These are phyloP conservation scores for Ceramica pisi DNA, from an alignment of 2,888 invertebrate species.

Conservation along the genomic window DNA sequence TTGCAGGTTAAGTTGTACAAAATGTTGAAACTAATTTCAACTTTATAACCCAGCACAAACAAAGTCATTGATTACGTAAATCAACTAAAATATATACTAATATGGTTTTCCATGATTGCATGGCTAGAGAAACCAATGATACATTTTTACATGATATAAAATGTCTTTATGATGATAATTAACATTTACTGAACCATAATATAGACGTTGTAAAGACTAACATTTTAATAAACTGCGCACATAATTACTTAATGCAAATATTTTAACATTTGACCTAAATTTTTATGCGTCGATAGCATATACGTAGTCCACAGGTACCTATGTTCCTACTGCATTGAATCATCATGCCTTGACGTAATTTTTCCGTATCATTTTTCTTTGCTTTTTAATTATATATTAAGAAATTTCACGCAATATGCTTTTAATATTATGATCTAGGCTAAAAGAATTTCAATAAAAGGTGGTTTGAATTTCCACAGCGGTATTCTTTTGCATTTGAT, in stretches of 20 bases:
- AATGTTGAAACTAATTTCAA: not conserved
- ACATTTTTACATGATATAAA: not conserved
- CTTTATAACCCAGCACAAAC: not conserved
- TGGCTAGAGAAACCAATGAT: not conserved
- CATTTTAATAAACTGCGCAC: not conserved
- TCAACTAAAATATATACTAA: not conserved
- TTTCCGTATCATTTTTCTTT: not conserved
- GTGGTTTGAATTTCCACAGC: slow-evolving; percentile 15
- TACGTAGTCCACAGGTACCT: not conserved
- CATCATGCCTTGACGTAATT: not conserved
- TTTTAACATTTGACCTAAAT: not conserved
- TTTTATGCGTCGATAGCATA: not conserved
- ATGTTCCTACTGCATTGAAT: not conserved
- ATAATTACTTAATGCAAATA: not conserved
- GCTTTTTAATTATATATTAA: no score
- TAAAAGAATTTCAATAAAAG: not conserved
- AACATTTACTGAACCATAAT: not conserved
- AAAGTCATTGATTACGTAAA: slow-evolving; percentile 3
- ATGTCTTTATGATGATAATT: not conserved
- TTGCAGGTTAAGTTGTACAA: not conserved
- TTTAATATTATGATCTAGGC: not conserved
- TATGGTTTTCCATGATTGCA: not conserved
- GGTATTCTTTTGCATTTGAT: slow-evolving; percentile 3
- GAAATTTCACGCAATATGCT: not conserved
- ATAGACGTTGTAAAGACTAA: not conserved